Evolutionary conservation across 2,888 invertebrate species (phyloP).

Genomic region (Bombylius major): DNA sequence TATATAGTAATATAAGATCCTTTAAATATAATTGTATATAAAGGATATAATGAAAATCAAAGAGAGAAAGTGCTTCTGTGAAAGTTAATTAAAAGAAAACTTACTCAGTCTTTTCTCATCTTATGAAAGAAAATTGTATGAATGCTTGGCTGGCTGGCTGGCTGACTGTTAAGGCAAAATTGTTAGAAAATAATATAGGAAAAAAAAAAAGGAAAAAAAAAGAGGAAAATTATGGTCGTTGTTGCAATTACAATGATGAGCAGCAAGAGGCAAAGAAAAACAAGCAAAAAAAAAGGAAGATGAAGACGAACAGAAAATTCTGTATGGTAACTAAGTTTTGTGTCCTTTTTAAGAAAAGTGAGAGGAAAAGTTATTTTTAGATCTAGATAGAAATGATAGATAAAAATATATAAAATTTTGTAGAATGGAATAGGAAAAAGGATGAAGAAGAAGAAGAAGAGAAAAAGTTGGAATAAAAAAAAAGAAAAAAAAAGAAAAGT

Average conservation of each 20-base stretch:
- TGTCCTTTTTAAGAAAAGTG: conserved; percentile 5
- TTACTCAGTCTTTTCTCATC: conserved; percentile 1
- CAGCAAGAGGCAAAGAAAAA: background rate
- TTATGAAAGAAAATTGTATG: background rate
- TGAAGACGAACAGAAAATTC: background rate
- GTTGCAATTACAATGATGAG: too few relatives aligned
- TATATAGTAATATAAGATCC: too few relatives aligned
- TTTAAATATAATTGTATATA: background rate
- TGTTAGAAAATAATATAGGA: background rate
- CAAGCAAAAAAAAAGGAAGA: background rate
- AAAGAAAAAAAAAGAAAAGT: too few relatives aligned
- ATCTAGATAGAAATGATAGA: too few relatives aligned
- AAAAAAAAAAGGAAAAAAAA: background rate
- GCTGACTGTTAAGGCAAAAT: background rate
- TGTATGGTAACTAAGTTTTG: too few relatives aligned
- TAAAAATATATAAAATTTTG: too few relatives aligned
- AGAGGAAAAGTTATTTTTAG: conserved; percentile 7
- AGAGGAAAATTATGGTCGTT: background rate
- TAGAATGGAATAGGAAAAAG: background rate
- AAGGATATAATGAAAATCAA: conserved; percentile 11
- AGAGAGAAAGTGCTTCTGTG: conserved; percentile 11
- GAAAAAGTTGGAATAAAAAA: too few relatives aligned
- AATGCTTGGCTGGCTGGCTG: background rate
- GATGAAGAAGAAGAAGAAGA: too few relatives aligned
- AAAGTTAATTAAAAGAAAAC: conserved; percentile 15